Base-by-base conservation (phyloP, 1,140 invertebrate genomes). In the Tetramorium simillimum region DNA sequence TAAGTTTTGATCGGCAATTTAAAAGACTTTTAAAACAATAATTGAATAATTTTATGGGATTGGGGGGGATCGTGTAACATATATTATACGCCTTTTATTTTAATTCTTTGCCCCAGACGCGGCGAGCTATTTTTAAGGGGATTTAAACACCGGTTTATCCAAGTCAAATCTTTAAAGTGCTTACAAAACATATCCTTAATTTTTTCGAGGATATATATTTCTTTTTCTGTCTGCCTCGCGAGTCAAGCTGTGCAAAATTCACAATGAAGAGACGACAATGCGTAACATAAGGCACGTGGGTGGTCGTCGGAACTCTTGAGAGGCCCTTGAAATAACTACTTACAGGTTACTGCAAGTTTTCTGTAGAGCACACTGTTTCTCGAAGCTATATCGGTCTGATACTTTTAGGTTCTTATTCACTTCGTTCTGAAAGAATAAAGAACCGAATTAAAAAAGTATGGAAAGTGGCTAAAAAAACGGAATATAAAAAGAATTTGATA, bases 221-320 rank as follows among this genome's bases (percentile, higher is more conserved):
- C n/a, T 3, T 60, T 56, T 9, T 21, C 3, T 12, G 2, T 18
- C 9, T 51, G 18, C 18, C 18, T 2, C 7, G 18, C 62, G 53
- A 65, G 63, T 85, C 62, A 51, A 70, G 62, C 46, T 28, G 56
- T 9, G 16, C 49, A 69, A 43, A 86, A 86, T 80, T n/a, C 60
- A 28, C 75, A 62, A 40, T 28, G 43, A 51, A 75, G 40, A 85
- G 28, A 62, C 87, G 60, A 89, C 86, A 86, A 86, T 80, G 56
- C 65, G 40, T 86, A 88, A 88, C 40, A 62, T 43, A 80, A 88
- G 60, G 46, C 58, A 65, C 76, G 84, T 89, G 75, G 84, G 88
- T 89, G 88, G 82, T 65, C 87, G 18, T 18, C 14, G 60, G 28
- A 24, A 28, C 33, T 58, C 18, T 53, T n/a, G 63, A 72, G n/a